phyloP scores from a whole-genome alignment of 2,113 vertebrate species.

The Aldabrachelys gigantea region DNA sequence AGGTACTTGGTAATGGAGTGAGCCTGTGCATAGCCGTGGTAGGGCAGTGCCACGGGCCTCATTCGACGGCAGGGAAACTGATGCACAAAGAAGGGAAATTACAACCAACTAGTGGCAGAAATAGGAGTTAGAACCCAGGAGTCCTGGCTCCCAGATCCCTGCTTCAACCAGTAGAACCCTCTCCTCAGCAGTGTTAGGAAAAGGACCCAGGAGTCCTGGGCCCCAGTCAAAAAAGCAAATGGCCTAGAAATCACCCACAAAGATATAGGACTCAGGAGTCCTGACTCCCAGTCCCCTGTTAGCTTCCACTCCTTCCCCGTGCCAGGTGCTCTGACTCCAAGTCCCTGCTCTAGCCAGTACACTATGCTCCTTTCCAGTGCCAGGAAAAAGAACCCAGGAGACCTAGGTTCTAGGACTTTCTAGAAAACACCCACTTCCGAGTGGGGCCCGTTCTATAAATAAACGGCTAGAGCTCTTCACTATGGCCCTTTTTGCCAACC shows the following conservation, averaged over 20 bases:
- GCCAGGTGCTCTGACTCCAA: background rate
- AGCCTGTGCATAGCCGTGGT: accelerated
- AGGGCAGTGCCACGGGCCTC: accelerated
- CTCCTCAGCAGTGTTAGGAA: background rate
- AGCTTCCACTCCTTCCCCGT: background rate
- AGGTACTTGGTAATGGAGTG: background rate
- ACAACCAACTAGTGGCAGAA: background rate
- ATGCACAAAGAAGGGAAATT: background rate
- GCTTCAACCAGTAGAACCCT: background rate
- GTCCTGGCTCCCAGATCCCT: background rate
- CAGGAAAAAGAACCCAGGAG: too few species aligned
- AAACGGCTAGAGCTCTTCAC: background rate
- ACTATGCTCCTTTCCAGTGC: accelerated
- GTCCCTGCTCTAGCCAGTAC: background rate
- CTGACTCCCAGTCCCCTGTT: background rate
- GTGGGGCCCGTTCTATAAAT: background rate
- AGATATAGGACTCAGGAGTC: background rate
- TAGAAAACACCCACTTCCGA: accelerated
- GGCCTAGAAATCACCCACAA: background rate
- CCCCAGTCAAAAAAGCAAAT: background rate
- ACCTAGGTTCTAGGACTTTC: background rate
- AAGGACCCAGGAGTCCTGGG: background rate
- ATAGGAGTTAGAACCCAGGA: accelerated
- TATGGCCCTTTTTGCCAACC: background rate
- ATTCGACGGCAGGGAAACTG: background rate